phyloP scores from a whole-genome alignment of 1,140 invertebrate species.

The Sminthurides bifidus region DNA sequence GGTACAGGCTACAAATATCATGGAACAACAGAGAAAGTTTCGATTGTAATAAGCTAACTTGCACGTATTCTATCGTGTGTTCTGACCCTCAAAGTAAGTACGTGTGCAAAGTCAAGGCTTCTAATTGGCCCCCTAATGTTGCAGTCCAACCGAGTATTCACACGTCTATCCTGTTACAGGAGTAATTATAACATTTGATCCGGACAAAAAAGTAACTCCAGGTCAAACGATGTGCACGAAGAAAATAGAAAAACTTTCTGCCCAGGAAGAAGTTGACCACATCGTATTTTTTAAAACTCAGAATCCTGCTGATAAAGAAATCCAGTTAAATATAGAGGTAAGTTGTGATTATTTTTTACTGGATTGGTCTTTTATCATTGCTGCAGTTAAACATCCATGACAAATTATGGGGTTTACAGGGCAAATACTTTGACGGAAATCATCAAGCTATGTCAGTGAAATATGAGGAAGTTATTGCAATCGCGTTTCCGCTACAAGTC shows the following conservation, averaged over 20 bases:
- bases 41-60: slow-evolving; percentile 16
- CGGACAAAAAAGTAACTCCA: neutral
- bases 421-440: slow-evolving; percentile 17
- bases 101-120: neutral
- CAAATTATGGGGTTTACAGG: slow-evolving; percentile 11
- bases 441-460: slow-evolving; percentile 16
- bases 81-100: slow-evolving; percentile 14
- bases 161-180: neutral
- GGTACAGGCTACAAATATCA: slow-evolving; percentile 28
- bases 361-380: neutral
- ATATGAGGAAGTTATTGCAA: slow-evolving; percentile 11
- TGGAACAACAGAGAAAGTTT: slow-evolving; percentile 28
- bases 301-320: slow-evolving; percentile 11
- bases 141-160: too few relatives aligned
- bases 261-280: neutral
- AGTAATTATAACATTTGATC: neutral
- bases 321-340: slow-evolving; percentile 22
- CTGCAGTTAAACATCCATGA: neutral
- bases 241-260: slow-evolving; percentile 7
- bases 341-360: neutral
- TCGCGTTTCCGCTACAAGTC: slow-evolving; percentile 18
- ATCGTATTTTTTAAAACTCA: slow-evolving; percentile 14
- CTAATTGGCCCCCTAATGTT: too few relatives aligned
- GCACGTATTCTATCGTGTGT: slow-evolving; percentile 1
- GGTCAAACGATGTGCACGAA: neutral